Percentiles rank a stretch among this genome's conserved stretches.
These are phyloP conservation scores for Lasioglossum vierecki DNA, from an alignment of 2,888 invertebrate species.

Conservation along the genomic window DNA sequence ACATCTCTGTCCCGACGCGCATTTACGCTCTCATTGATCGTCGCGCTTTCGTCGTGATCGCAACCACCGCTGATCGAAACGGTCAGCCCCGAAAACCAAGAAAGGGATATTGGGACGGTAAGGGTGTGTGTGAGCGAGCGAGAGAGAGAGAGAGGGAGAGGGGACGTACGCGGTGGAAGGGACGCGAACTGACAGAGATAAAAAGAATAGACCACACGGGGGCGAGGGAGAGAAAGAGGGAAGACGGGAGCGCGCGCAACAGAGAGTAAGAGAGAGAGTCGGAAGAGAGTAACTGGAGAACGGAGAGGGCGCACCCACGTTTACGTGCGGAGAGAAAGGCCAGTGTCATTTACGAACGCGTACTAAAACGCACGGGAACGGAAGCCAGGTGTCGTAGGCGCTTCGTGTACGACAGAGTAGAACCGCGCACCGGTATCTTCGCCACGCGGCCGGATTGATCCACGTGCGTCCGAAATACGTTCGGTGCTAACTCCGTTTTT, in stretches of 20 bases:
- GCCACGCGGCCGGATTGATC: constrained; percentile 55
- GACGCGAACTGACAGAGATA: constrained; percentile 20
- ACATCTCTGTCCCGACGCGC: constrained; percentile 34
- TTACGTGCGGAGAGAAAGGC: constrained; percentile 40
- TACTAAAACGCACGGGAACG: constrained; percentile 50
- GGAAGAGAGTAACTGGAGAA: constrained; percentile 35
- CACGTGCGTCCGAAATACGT: constrained; percentile 48
- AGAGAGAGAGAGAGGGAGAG: constrained; percentile 19
- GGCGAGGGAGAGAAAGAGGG: neutral
- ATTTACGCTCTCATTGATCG: constrained; percentile 65
- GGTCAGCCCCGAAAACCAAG: constrained; percentile 30
- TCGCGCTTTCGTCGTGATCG: constrained; percentile 60
- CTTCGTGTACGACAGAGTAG: constrained; percentile 40
- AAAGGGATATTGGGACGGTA: constrained; percentile 37
- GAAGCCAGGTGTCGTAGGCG: constrained; percentile 55
- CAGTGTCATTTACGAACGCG: constrained; percentile 55
- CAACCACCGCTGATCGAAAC: constrained; percentile 56
- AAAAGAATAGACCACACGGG: constrained; percentile 7
- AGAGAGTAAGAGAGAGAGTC: constrained; percentile 2
- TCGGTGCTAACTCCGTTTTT: neutral
- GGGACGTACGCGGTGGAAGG: constrained; percentile 3
- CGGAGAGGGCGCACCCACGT: constrained; percentile 58
- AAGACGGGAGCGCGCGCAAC: constrained; percentile 1
- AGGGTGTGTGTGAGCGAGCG: neutral
- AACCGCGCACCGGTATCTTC: constrained; percentile 40